Conservation (phyloP, 2,113 vertebrate species). For the Ammodytes dubius region DNA sequence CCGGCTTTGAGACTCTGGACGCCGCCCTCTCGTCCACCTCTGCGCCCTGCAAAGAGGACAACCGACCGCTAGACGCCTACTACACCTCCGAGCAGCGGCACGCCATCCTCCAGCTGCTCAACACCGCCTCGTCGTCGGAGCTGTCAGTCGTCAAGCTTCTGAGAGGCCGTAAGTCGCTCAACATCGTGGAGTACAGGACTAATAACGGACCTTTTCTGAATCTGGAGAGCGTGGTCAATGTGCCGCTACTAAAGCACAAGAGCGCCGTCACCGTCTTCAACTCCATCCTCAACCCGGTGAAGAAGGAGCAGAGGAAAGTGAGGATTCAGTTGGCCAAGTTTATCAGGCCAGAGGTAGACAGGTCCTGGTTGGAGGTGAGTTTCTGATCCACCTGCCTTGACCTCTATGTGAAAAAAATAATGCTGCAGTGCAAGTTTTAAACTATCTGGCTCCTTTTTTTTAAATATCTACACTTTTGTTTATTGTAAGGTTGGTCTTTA, state of each 20-base stretch:
- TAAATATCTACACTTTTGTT: no score
- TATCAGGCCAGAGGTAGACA: slow-evolving; percentile 84
- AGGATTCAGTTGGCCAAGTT: slow-evolving; percentile 78
- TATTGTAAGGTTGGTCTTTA: no score
- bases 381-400: background rate
- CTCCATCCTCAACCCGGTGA: slow-evolving; percentile 81
- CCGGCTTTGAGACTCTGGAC: slow-evolving; percentile 53
- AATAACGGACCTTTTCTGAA: slow-evolving; percentile 82
- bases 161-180: slow-evolving; percentile 82
- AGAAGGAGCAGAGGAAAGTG: slow-evolving; percentile 70
- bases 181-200: slow-evolving; percentile 78
- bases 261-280: slow-evolving; percentile 81
- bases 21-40: slow-evolving; percentile 13
- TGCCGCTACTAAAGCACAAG: slow-evolving; percentile 85
- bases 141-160: slow-evolving; percentile 81
- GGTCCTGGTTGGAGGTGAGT: slow-evolving; percentile 85
- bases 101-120: slow-evolving; percentile 83
- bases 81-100: slow-evolving; percentile 83
- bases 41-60: slow-evolving; percentile 42
- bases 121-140: slow-evolving; percentile 79
- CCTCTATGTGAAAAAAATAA: background rate
- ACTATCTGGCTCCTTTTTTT: background rate
- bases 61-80: slow-evolving; percentile 69
- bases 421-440: background rate
- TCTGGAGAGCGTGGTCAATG: slow-evolving; percentile 82